Conservation (phyloP, 1,140 invertebrate species). For the Drosophila melanogaster region Release_6_plus_ISO1_MT NT_033779.5:6781501-6782000, state of each 20-base stretch:
- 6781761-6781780: constrained; percentile 45
- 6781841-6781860: constrained; percentile 17
- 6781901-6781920: constrained; percentile 13
- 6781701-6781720: constrained; percentile 78
- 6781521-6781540: constrained; percentile 37
- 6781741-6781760: constrained; percentile 53
- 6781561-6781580: constrained; percentile 6
- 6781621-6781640: constrained; percentile 56
- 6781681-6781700: constrained; percentile 50
- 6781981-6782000: background rate
- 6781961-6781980: constrained; percentile 3
- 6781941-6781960: background rate
- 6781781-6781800: background rate
- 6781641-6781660: constrained; percentile 56
- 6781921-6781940: constrained; percentile 19
- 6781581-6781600: constrained; percentile 10
- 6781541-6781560: background rate
- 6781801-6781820: constrained; percentile 11
- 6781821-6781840: constrained; percentile 9
- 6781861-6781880: constrained; percentile 16
- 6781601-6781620: constrained; percentile 48
- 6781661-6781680: constrained; percentile 45
- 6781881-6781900: constrained; percentile 9
- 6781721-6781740: constrained; percentile 21
- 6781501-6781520: constrained; percentile 29